Evolutionary conservation across 1,140 invertebrate genomes (phyloP).

Genomic region (Micrasema longulum): DNA sequence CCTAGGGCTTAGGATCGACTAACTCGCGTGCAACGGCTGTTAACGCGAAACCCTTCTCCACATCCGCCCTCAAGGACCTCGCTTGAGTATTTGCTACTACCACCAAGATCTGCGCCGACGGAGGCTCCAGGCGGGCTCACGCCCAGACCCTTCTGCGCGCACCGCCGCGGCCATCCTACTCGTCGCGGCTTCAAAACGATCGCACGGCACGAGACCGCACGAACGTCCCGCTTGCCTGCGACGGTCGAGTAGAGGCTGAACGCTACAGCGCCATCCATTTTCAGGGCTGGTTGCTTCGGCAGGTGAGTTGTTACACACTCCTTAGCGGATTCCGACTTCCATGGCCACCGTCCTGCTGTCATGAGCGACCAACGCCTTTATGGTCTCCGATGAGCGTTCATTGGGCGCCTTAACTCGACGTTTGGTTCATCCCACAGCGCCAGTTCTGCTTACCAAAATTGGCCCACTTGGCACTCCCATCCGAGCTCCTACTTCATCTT

Average conservation of each 20-base stretch:
- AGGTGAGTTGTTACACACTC: constrained; percentile 92
- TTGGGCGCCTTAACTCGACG: constrained; percentile 79
- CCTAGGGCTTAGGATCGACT: constrained; percentile 86
- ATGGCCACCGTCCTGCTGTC: constrained; percentile 92
- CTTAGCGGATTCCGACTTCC: constrained; percentile 90
- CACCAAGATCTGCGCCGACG: constrained; percentile 88
- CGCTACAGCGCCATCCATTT: constrained; percentile 90
- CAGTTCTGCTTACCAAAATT: constrained; percentile 94
- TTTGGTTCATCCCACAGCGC: constrained; percentile 89
- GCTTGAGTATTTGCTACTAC: constrained; percentile 90
- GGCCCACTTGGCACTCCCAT: constrained; percentile 84
- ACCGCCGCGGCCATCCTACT: constrained; percentile 81
- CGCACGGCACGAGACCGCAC: constrained; percentile 62
- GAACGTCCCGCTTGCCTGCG: constrained; percentile 74
- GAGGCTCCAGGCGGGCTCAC: constrained; percentile 76
- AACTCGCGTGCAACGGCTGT: constrained; percentile 90
- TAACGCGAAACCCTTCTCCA: constrained; percentile 92
- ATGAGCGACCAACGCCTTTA: constrained; percentile 85
- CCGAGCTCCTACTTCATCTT: constrained; percentile 65
- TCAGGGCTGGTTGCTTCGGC: constrained; percentile 90
- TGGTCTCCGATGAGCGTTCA: constrained; percentile 81
- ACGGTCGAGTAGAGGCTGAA: constrained; percentile 74
- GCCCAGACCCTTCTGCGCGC: constrained; percentile 80
- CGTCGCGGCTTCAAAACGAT: constrained; percentile 61
- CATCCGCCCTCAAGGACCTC: constrained; percentile 88